Evolutionary conservation across 2,113 vertebrate species (phyloP).

Genomic region (Phrynocephalus versicolor): DNA sequence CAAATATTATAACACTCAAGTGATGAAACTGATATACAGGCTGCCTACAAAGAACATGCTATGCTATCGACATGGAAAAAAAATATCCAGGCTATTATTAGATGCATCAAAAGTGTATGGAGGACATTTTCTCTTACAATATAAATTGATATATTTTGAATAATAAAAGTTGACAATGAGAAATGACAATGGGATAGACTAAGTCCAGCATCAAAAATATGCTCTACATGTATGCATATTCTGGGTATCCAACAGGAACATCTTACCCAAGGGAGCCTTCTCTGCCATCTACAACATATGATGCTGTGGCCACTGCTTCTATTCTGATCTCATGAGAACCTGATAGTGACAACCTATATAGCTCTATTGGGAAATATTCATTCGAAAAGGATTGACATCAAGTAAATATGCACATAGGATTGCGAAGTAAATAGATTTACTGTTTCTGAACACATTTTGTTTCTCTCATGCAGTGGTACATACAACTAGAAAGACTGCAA

Average conservation of each 20-base stretch:
- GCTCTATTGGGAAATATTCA: background rate
- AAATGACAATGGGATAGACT: background rate
- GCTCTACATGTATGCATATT: too few species aligned
- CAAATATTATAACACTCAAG: conserved; percentile 32
- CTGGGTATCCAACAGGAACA: too few species aligned
- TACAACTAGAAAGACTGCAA: background rate
- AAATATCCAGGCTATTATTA: conserved; percentile 38
- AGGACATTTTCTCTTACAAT: background rate
- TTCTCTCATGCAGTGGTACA: background rate
- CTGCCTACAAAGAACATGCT: conserved; percentile 44
- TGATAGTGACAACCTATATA: background rate
- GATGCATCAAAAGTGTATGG: conserved; percentile 10
- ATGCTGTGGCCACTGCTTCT: too few species aligned
- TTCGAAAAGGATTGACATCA: background rate
- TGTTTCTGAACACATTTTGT: background rate
- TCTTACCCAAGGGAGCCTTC: too few species aligned
- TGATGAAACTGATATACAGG: conserved; percentile 40
- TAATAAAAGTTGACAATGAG: conserved; percentile 17
- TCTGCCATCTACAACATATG: too few species aligned
- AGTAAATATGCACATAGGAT: background rate
- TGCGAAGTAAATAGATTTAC: background rate
- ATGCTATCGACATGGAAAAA: background rate
- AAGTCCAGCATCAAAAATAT: too few species aligned
- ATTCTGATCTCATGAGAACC: too few species aligned
- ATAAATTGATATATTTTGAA: conserved; percentile 27